Conservation (phyloP, 2,113 vertebrate species). For the Catharus fuscescens region DNA sequence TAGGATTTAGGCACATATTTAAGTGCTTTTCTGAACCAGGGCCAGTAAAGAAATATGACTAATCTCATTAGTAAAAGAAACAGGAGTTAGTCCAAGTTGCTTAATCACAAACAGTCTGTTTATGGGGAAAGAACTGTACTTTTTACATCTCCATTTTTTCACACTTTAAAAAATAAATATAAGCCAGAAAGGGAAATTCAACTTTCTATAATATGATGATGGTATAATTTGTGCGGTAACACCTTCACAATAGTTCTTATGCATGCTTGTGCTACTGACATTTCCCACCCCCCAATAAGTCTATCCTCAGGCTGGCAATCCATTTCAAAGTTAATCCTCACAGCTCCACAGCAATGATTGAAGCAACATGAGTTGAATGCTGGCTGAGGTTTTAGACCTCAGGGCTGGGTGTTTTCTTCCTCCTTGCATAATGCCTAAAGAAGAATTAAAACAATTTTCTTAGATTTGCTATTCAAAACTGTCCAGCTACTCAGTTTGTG, state of each 20-base stretch:
- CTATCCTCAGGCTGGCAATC: background rate
- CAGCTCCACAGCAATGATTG: background rate
- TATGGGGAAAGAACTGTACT: background rate
- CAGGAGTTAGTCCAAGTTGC: background rate
- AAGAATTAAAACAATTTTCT: conserved; percentile 35
- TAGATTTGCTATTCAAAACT: conserved; percentile 13
- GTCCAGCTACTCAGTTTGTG: background rate
- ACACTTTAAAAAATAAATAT: background rate
- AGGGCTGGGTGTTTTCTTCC: background rate
- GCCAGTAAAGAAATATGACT: conserved; percentile 40
- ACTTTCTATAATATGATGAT: background rate
- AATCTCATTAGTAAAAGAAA: conserved; percentile 10
- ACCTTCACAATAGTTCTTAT: background rate
- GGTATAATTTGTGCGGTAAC: background rate
- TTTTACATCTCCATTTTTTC: background rate
- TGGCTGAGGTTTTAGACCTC: background rate
- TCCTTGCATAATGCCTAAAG: background rate
- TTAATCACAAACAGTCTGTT: background rate
- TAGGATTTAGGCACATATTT: conserved; percentile 28
- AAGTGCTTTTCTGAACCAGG: conserved; percentile 19
- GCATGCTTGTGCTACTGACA: background rate
- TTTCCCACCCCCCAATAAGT: background rate
- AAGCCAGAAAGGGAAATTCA: background rate
- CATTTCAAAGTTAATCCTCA: background rate
- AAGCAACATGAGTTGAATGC: background rate